A percentile compares a stretch with the other conserved stretches of the same genome.
Evolutionary conservation across 2,888 invertebrate species (phyloP).

Genomic region (Heliconius charithonia): DNA sequence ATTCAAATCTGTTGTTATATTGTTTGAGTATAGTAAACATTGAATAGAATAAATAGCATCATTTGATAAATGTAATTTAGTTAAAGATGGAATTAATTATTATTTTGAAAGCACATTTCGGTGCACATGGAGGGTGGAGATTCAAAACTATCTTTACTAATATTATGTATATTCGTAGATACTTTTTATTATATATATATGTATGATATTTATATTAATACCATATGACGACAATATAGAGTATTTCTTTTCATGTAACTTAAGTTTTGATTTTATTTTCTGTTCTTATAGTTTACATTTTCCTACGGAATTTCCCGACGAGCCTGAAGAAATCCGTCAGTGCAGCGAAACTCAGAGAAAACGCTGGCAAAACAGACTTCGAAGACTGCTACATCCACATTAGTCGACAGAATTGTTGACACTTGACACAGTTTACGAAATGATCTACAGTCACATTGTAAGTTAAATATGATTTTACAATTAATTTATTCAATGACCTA

Average conservation of each 20-base stretch:
- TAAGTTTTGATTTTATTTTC: background rate
- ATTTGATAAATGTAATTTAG: background rate
- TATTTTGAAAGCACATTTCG: background rate
- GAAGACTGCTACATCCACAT: constrained; percentile 57
- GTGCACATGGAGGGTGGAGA: background rate
- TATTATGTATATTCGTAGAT: background rate
- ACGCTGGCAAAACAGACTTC: constrained; percentile 68
- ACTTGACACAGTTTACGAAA: background rate
- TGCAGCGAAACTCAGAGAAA: constrained; percentile 66
- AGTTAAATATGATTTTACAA: background rate
- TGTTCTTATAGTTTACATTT: constrained; percentile 53
- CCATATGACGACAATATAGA: no score
- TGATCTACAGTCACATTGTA: background rate
- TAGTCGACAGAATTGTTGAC: constrained; percentile 6
- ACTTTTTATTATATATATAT: background rate
- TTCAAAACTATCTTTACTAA: background rate
- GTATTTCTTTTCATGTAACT: background rate
- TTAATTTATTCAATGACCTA: background rate
- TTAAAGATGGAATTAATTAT: background rate
- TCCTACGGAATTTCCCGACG: constrained; percentile 64
- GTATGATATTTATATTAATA: no score
- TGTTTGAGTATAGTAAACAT: background rate
- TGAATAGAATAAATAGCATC: background rate
- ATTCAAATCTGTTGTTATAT: constrained; percentile 1
- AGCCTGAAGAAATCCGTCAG: constrained; percentile 54